phyloP scores from a whole-genome alignment of 2,888 invertebrate species.

The Acleris cristana region DNA sequence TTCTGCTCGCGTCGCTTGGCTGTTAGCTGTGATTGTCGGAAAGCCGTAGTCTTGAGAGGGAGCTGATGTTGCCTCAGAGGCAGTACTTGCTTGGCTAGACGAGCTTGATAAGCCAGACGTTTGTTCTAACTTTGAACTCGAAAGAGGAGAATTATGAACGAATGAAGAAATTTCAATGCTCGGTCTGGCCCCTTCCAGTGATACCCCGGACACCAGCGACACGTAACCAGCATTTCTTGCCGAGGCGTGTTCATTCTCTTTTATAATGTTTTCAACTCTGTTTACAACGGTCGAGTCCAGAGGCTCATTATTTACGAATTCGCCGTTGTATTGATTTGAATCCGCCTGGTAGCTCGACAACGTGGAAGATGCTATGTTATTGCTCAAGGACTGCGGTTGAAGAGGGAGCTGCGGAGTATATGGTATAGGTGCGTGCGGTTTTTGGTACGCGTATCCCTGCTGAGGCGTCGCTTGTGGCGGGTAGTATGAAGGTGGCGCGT shows the following conservation, averaged over 20 bases:
- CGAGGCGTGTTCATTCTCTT: slow-evolving; percentile 69
- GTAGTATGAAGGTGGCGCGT: slow-evolving; percentile 32
- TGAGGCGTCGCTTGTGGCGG: slow-evolving; percentile 36
- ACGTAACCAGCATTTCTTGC: slow-evolving; percentile 69
- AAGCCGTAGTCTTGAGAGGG: slow-evolving; percentile 57
- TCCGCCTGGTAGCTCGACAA: slow-evolving; percentile 73
- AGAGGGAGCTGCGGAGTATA: slow-evolving; percentile 46
- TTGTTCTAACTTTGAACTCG: slow-evolving; percentile 38
- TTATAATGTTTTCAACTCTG: slow-evolving; percentile 70
- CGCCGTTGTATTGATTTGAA: slow-evolving; percentile 62
- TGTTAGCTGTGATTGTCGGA: slow-evolving; percentile 52
- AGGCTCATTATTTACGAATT: slow-evolving; percentile 57
- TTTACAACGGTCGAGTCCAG: slow-evolving; percentile 68
- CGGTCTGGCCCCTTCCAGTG: slow-evolving; percentile 69
- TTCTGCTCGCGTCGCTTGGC: slow-evolving; percentile 45
- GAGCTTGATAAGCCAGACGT: slow-evolving; percentile 44
- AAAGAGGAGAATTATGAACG: slow-evolving; percentile 63
- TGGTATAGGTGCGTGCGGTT: slow-evolving; percentile 43
- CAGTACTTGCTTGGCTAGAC: slow-evolving; percentile 46
- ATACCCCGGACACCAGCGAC: slow-evolving; percentile 73
- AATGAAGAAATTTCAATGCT: slow-evolving; percentile 76
- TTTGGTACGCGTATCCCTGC: slow-evolving; percentile 48
- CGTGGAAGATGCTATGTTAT: slow-evolving; percentile 46
- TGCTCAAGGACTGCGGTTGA: slow-evolving; percentile 51
- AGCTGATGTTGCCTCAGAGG: slow-evolving; percentile 30